Base-by-base conservation (phyloP, 2,797 vertebrate species). In the Kryptopterus vitreolus region DNA sequence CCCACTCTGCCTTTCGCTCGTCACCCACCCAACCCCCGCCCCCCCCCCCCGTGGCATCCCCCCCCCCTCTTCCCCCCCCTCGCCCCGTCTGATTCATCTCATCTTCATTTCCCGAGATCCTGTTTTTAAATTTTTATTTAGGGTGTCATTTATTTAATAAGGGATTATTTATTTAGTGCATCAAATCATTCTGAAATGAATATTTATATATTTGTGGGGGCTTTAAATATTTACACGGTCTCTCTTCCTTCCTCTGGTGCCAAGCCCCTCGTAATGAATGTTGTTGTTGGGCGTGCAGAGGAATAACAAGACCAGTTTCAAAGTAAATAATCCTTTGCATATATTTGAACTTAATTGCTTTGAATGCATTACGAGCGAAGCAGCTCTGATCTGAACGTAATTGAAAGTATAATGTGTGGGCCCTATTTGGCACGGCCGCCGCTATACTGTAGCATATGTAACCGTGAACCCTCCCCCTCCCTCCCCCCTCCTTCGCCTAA, bases 131-230 rank as follows among this genome's bases (percentile, higher is more conserved):
- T 90, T 95, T 95, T 94, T 93, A 94, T 94, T 94, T 93, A 93
- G 90, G 91, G 90, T 93, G 93, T 94, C 92, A 93, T 94, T 95
- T 94, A 94, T 94, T 95, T 92, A 95, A 93, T 92, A 94, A 92
- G 90, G 91, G 92, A 94, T 95, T 94, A 94, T 93, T 95, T 94
- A 95, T 95, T 94, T 94, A 94, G 91, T 86, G 89, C 92, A 92
- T 94, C 93, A 95, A 95, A 94, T 94, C 92, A 94, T 91, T 92
- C 93, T 86, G 90, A 87, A 90, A 94, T 95, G 91, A 94, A 94
- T 95, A 94, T 95, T 94, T 94, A 94, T 94, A 93, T 94, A 93
- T 94, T 93, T 94, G 92, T 92, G 92, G 89, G 88, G 90, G 88
- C 91, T 94, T 93, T 91, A 94, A 94, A 94, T 93, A 94, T 95